Evolutionary conservation across 2,113 vertebrate genomes (phyloP).

Genomic region (Phalacrocorax carbo): DNA sequence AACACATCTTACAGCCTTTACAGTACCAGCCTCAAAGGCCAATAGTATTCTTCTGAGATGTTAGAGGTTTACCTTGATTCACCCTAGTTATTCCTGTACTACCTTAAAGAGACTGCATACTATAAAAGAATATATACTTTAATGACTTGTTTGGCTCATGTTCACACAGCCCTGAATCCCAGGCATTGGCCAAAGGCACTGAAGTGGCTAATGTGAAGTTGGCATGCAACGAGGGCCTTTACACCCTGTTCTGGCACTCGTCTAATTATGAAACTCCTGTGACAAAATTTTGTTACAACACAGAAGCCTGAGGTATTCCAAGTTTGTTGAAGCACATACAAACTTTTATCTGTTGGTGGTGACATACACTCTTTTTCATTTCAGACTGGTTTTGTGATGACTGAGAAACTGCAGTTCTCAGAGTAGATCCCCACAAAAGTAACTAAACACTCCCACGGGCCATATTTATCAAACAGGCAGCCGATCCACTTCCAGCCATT

Average conservation of each 20-base stretch:
- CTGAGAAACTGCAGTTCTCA: background rate
- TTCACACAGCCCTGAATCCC: background rate
- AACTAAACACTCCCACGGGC: background rate
- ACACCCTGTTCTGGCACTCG: background rate
- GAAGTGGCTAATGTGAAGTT: background rate
- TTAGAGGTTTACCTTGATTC: background rate
- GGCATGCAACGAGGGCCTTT: background rate
- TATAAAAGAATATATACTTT: background rate
- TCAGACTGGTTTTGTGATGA: background rate
- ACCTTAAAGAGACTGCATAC: background rate
- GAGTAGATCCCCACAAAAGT: background rate
- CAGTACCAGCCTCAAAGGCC: background rate
- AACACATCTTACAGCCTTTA: background rate
- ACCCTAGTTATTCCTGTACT: background rate
- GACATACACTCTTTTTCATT: background rate
- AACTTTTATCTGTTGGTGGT: background rate
- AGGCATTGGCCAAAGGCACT: background rate
- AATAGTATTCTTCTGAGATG: background rate
- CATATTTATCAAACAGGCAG: background rate
- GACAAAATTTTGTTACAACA: background rate
- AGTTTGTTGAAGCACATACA: background rate
- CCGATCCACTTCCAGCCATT: background rate
- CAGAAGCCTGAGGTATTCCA: background rate
- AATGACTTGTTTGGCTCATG: background rate
- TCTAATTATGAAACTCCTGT: background rate